Evolutionary conservation across 2,888 invertebrate species (phyloP).

Genomic region (Anagyrus pseudococci): DNA sequence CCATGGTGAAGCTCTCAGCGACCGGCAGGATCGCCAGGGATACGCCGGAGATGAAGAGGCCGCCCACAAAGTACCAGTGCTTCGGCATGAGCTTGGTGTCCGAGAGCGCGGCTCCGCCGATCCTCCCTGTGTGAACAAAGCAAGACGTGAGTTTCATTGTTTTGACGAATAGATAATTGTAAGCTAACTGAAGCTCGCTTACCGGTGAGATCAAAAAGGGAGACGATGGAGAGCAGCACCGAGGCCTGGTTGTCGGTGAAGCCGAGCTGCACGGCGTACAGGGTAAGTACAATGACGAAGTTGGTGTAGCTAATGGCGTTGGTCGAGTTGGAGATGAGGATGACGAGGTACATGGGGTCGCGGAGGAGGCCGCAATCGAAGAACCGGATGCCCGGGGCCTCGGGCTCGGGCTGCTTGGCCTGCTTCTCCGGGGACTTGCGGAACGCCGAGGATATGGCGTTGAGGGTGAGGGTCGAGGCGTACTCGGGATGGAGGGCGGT

Average conservation of each 20-base stretch:
- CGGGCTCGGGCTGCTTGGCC: constrained; percentile 43
- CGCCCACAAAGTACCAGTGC: constrained; percentile 82
- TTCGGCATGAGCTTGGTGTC: constrained; percentile 80
- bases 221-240: constrained; percentile 79
- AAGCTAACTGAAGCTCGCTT: constrained; percentile 37
- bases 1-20: constrained; percentile 69
- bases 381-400: constrained; percentile 66
- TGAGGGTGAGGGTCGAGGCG: constrained; percentile 79
- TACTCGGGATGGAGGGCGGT: constrained; percentile 77
- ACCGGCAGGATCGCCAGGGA: constrained; percentile 76
- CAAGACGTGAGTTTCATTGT: too few species aligned
- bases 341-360: constrained; percentile 82
- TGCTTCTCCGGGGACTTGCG: constrained; percentile 54
- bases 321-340: constrained; percentile 83
- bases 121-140: constrained; percentile 58
- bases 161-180: background rate
- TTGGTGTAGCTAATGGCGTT: constrained; percentile 88
- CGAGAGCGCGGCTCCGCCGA: constrained; percentile 85
- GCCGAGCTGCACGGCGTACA: constrained; percentile 73
- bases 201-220: constrained; percentile 80
- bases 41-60: constrained; percentile 78
- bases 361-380: constrained; percentile 77
- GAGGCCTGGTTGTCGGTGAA: constrained; percentile 77
- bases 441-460: constrained; percentile 70
- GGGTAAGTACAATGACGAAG: constrained; percentile 81